Percentiles rank a stretch among this genome's conserved stretches.
Evolutionary conservation across 2,797 vertebrate species (phyloP).

Genomic region (Lepus townsendii): DNA sequence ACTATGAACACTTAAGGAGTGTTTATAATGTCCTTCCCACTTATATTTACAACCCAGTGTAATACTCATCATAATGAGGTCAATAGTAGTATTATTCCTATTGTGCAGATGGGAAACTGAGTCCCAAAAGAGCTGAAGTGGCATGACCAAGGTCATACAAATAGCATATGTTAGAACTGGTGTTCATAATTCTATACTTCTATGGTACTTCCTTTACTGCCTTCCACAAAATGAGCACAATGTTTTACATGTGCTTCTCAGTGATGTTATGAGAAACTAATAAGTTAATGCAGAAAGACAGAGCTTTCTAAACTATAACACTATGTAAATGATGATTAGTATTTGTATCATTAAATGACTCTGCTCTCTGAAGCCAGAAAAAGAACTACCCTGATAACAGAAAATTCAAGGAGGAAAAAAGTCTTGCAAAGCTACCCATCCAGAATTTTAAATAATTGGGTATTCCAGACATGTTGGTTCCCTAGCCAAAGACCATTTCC

Average conservation of each 20-base stretch:
- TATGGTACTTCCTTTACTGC: background rate
- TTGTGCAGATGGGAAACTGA: background rate
- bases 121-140: background rate
- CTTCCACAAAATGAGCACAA: background rate
- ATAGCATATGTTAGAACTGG: background rate
- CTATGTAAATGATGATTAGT: background rate
- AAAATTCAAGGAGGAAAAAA: conserved; percentile 40
- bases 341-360: background rate
- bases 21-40: background rate
- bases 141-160: background rate
- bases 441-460: background rate
- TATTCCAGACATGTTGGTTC: background rate
- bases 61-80: background rate
- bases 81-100: background rate
- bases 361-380: background rate
- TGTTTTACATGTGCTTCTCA: background rate
- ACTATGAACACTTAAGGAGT: background rate
- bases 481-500: background rate
- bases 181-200: background rate
- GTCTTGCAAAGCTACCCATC: background rate
- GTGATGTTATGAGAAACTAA: background rate
- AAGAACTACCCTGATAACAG: background rate
- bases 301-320: background rate
- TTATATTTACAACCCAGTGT: background rate
- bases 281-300: background rate